Evolutionary conservation across 1,140 invertebrate species (phyloP).

Genomic region (Zaprionus tsacasi): DNA sequence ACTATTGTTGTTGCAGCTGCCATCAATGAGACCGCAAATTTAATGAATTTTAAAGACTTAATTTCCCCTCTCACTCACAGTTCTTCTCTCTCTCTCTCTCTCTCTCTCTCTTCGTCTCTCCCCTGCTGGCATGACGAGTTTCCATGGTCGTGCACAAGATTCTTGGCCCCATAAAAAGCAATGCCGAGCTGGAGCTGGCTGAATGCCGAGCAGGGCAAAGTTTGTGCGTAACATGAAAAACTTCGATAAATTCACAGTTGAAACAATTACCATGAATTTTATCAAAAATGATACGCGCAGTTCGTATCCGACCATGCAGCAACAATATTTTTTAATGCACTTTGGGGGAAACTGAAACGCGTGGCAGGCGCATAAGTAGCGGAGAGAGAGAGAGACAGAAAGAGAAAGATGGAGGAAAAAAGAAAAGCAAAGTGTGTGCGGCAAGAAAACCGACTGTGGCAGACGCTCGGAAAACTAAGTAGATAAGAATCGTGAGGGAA

Average conservation of each 20-base stretch:
- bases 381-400: background rate
- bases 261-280: slow-evolving; percentile 83
- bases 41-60: slow-evolving; percentile 65
- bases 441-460: slow-evolving; percentile 52
- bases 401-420: slow-evolving; percentile 1
- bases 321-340: slow-evolving; percentile 83
- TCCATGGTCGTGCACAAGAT: slow-evolving; percentile 26
- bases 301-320: slow-evolving; percentile 82
- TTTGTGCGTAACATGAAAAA: slow-evolving; percentile 82
- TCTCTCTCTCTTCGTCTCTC: background rate
- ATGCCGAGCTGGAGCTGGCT: slow-evolving; percentile 39
- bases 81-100: background rate
- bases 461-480: slow-evolving; percentile 60
- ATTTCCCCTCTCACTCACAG: slow-evolving; percentile 34
- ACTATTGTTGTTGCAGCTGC: slow-evolving; percentile 7
- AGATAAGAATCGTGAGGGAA: slow-evolving; percentile 65
- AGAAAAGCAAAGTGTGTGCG: slow-evolving; percentile 25
- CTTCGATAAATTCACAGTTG: slow-evolving; percentile 83
- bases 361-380: slow-evolving; percentile 16
- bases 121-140: slow-evolving; percentile 22
- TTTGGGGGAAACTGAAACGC: slow-evolving; percentile 80
- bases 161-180: slow-evolving; percentile 52
- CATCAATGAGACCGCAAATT: slow-evolving; percentile 35
- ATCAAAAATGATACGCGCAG: slow-evolving; percentile 82
- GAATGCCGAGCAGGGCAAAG: slow-evolving; percentile 54